These are phyloP conservation scores for Lepidurus packardi DNA, from an alignment of 1,140 invertebrate genomes.

Conservation along the genomic window DNA sequence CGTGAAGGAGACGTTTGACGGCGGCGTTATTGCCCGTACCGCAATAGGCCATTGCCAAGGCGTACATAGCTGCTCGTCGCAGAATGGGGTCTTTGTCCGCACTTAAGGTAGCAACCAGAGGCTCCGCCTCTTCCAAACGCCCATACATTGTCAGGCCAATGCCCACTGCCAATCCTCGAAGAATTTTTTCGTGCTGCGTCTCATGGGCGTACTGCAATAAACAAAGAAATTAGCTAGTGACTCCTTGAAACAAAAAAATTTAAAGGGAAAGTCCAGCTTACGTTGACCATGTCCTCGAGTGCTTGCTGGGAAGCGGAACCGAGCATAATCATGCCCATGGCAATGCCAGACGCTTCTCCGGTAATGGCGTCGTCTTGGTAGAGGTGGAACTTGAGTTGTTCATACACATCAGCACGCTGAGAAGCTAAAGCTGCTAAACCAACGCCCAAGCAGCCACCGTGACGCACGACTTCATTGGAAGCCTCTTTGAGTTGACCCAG, in stretches of 20 bases:
- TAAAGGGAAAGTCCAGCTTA: slow-evolving; percentile 45
- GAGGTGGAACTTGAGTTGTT: slow-evolving; percentile 91
- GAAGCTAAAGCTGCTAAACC: slow-evolving; percentile 88
- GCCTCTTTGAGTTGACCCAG: slow-evolving; percentile 90
- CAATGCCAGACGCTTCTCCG: slow-evolving; percentile 94
- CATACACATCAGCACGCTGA: slow-evolving; percentile 86
- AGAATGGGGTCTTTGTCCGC: slow-evolving; percentile 80
- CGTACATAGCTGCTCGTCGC: slow-evolving; percentile 92
- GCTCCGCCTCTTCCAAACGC: slow-evolving; percentile 90
- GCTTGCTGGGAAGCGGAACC: slow-evolving; percentile 82
- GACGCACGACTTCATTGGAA: slow-evolving; percentile 83
- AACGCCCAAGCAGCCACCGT: slow-evolving; percentile 93
- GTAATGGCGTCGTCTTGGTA: slow-evolving; percentile 99
- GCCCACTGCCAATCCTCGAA: slow-evolving; percentile 88
- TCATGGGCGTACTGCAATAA: slow-evolving; percentile 67
- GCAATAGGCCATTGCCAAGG: slow-evolving; percentile 96
- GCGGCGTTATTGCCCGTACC: slow-evolving; percentile 96
- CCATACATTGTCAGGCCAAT: slow-evolving; percentile 97
- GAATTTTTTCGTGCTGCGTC: slow-evolving; percentile 97
- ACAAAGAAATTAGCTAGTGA: slow-evolving; percentile 23
- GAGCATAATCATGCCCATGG: slow-evolving; percentile 98
- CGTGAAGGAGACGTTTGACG: slow-evolving; percentile 87
- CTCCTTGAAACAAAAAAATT: slow-evolving; percentile 23
- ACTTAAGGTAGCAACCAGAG: slow-evolving; percentile 78
- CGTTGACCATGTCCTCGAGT: slow-evolving; percentile 90